These are phyloP conservation scores for Helostoma temminkii DNA, from an alignment of 2,797 vertebrate genomes.

Conservation along the genomic window DNA sequence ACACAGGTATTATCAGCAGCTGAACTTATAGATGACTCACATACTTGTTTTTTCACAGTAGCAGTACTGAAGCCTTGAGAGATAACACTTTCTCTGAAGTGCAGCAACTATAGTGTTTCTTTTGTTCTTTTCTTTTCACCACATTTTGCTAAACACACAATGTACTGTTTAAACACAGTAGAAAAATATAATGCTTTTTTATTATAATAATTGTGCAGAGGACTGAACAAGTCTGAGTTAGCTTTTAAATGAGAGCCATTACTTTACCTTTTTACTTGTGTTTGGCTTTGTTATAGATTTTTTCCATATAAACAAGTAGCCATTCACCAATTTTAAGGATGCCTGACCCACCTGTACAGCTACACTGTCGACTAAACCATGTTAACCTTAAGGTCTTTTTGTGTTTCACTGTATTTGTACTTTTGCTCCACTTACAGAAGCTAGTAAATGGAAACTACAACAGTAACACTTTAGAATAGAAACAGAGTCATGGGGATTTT, in stretches of 20 bases:
- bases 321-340: constrained; percentile 28
- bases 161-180: constrained; percentile 24
- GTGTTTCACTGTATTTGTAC: constrained; percentile 65
- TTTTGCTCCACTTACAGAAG: constrained; percentile 61
- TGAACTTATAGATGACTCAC: constrained; percentile 42
- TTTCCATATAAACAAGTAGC: constrained; percentile 52
- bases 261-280: constrained; percentile 66
- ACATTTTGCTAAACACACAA: constrained; percentile 68
- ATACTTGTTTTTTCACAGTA: constrained; percentile 27
- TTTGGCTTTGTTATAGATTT: constrained; percentile 39
- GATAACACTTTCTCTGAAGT: constrained; percentile 36
- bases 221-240: constrained; percentile 24
- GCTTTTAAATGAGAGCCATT: constrained; percentile 42
- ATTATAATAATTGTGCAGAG: constrained; percentile 54
- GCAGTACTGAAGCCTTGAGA: constrained; percentile 28
- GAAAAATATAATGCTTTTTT: constrained; percentile 27
- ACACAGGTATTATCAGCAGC: not conserved
- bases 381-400: constrained; percentile 49
- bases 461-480: constrained; percentile 51
- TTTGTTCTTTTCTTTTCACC: constrained; percentile 47
- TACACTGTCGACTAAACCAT: constrained; percentile 24
- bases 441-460: constrained; percentile 46
- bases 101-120: constrained; percentile 56
- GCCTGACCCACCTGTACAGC: constrained; percentile 44
- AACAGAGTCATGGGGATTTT: constrained; percentile 39